These are phyloP conservation scores for Drosophila tani DNA, from an alignment of 1,140 invertebrate species.

Conservation along the genomic window DNA sequence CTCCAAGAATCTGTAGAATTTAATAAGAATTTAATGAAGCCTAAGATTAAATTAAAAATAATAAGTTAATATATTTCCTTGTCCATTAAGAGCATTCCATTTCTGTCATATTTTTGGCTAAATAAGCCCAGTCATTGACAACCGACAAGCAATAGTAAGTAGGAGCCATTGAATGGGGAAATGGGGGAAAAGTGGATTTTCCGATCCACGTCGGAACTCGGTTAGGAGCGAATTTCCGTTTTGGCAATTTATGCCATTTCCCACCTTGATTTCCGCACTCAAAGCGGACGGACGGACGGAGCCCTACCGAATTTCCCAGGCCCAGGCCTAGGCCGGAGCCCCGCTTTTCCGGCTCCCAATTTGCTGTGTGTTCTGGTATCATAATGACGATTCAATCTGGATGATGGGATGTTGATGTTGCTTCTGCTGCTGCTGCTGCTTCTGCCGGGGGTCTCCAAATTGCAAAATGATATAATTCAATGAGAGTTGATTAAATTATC, in stretches of 20 bases:
- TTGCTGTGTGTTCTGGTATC: slow-evolving; percentile 47
- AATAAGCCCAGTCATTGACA: slow-evolving; percentile 8
- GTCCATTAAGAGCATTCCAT: background rate
- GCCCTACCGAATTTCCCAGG: slow-evolving; percentile 25
- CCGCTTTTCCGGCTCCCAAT: slow-evolving; percentile 36
- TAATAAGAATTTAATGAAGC: too few relatives aligned
- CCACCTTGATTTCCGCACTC: slow-evolving; percentile 80
- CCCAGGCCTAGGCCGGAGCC: slow-evolving; percentile 12
- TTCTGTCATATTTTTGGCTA: background rate
- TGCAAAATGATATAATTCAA: slow-evolving; percentile 83
- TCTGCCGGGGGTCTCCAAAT: slow-evolving; percentile 52
- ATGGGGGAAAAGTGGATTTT: slow-evolving; percentile 8
- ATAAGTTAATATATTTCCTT: background rate
- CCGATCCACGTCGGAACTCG: slow-evolving; percentile 10
- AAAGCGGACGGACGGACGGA: slow-evolving; percentile 59
- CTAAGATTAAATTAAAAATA: background rate
- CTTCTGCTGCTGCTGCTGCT: slow-evolving; percentile 7
- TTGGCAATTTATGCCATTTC: slow-evolving; percentile 78
- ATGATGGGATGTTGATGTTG: slow-evolving; percentile 34
- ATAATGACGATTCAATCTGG: slow-evolving; percentile 73
- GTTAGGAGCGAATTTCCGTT: slow-evolving; percentile 62
- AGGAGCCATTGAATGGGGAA: background rate
- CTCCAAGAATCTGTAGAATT: background rate
- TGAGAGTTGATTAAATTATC: slow-evolving; percentile 83
- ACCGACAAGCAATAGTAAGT: too few relatives aligned